These are phyloP conservation scores for Drosophila koepferae DNA, from an alignment of 2,888 invertebrate species.

Conservation along the genomic window DNA sequence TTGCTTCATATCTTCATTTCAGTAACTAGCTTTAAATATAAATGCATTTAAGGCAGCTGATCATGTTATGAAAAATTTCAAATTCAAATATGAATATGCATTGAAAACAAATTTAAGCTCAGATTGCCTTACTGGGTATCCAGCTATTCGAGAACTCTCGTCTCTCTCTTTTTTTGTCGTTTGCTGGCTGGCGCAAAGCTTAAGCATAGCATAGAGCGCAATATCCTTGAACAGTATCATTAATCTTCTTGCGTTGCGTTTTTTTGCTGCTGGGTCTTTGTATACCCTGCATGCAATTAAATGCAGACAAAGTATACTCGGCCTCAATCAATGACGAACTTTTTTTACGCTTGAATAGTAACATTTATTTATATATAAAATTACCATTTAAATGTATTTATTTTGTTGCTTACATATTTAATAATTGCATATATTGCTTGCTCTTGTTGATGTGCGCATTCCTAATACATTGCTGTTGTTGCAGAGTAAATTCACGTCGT, in stretches of 20 bases:
- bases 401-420: not conserved
- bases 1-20: slow-evolving; percentile 1
- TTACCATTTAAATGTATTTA: not conserved
- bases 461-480: not conserved
- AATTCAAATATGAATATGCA: not conserved
- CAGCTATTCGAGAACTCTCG: not conserved
- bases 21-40: not conserved
- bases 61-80: not conserved
- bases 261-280: slow-evolving; percentile 32
- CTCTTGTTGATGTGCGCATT: not conserved
- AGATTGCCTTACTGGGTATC: not conserved
- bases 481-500: slow-evolving; percentile 18
- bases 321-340: not conserved
- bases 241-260: slow-evolving; percentile 73
- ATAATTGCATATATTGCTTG: not conserved
- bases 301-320: not conserved
- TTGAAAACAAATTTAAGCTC: not conserved
- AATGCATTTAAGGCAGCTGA: not conserved
- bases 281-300: slow-evolving; percentile 22
- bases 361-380: not conserved
- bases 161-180: not conserved
- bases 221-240: slow-evolving; percentile 83
- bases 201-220: slow-evolving; percentile 38
- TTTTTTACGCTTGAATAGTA: not conserved
- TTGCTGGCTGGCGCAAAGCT: slow-evolving; percentile 21